phyloP scores from a whole-genome alignment of 2,888 invertebrate genomes.

The Melinaea menophilus region DNA sequence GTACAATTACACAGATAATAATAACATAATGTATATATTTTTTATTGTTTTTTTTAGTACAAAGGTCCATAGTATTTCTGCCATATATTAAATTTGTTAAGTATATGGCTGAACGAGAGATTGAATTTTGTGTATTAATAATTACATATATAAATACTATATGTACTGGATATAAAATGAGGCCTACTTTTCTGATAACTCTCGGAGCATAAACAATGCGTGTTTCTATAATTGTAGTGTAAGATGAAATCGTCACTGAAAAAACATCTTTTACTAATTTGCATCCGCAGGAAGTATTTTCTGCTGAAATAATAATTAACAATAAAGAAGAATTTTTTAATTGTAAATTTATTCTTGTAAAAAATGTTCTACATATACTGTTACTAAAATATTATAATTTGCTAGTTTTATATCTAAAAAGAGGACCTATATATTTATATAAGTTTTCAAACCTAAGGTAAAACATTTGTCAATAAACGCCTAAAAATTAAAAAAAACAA shows the following conservation, averaged over 20 bases:
- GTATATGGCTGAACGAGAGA: too few relatives aligned
- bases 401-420: too few relatives aligned
- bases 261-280: background rate
- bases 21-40: background rate
- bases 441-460: too few relatives aligned
- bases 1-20: background rate
- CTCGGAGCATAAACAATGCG: slow-evolving; percentile 30
- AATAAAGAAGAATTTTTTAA: too few relatives aligned
- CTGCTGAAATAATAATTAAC: background rate
- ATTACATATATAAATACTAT: background rate
- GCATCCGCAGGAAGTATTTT: background rate
- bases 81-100: too few relatives aligned
- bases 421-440: too few relatives aligned
- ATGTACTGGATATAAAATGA: background rate
- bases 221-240: slow-evolving; percentile 15
- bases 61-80: background rate
- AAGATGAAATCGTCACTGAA: background rate
- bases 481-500: too few relatives aligned
- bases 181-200: slow-evolving; percentile 4
- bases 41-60: background rate
- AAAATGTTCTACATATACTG: too few relatives aligned
- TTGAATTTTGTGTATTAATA: too few relatives aligned
- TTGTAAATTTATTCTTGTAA: too few relatives aligned
- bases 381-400: too few relatives aligned
- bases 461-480: too few relatives aligned